Evolutionary conservation across 1,140 invertebrate species (phyloP), one percentile per base, ranked within the genome.

Genomic region (Sinonovacula constricta): DNA sequence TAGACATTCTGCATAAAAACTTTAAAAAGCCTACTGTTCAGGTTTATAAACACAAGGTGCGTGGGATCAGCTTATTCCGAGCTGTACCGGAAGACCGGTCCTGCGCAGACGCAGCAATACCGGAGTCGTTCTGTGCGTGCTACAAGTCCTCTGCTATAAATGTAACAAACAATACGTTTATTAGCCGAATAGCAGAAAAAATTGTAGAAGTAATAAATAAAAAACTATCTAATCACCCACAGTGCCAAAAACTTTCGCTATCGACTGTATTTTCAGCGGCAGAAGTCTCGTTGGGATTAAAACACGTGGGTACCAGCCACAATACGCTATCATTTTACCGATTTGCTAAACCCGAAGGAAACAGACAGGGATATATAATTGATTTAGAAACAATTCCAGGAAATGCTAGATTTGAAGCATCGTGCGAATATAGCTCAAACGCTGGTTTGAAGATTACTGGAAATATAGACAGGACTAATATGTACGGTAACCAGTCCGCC

Each of bases 71-170:
- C 22, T 66, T 66, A 45, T 66, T 66, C n/a, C 33, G 28, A 24
- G 18, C 33, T 24, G 18, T 66, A 10, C 63, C 31, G 24, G 33
- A 24, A 7, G 63, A 1, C 24, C 63, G 63, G 22, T 36, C 31
- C 7, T 66, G 63, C 33, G 33, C 24, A 22, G 63, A 66, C 24
- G 63, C 63, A 26, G 33, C 31, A 0, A 39, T 66, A 22, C 36
- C 63, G 14, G 63, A 66, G n/a, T n/a, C 24, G n/a, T 66, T 66
- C 24, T 66, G 63, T 28, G 63, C 63, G 1, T 66, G 63, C 63
- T 66, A 36, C 36, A 15, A 66, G 28, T 36, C 63, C 0, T 22
- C 39, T 12, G 14, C n/a, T 22, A 15, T 66, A 3, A 65, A 78
- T 24, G 14, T 57, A 3, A 49, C 24, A 3, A 30, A 69, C 26